Percentiles rank a stretch among this genome's conserved stretches.
Evolutionary conservation across 2,888 invertebrate genomes (phyloP).

Genomic region (Euzophera pinguis): DNA sequence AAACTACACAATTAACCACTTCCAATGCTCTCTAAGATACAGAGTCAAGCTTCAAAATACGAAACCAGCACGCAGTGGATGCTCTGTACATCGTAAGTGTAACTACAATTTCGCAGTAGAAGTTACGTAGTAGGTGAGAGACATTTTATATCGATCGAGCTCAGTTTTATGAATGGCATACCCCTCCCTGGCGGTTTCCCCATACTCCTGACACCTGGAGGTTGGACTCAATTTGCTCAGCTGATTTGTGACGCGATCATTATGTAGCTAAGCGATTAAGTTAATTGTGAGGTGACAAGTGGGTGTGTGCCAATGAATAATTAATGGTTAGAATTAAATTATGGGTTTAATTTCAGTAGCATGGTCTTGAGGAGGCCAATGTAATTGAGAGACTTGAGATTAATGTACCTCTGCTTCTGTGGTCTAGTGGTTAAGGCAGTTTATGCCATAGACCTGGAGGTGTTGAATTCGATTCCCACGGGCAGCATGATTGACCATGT

Average conservation of each 20-base stretch:
- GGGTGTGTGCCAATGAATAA: conserved; percentile 15
- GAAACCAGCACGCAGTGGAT: conserved; percentile 27
- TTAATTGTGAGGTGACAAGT: conserved; percentile 27
- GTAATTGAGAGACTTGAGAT: too few species aligned
- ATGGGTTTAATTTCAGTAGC: too few species aligned
- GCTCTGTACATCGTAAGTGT: conserved; percentile 21
- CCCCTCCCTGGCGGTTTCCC: conserved; percentile 21
- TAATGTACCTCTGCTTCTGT: too few species aligned
- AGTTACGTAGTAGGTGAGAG: conserved; percentile 39
- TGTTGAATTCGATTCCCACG: too few species aligned
- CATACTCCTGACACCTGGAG: conserved; percentile 24
- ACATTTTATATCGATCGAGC: conserved; percentile 64
- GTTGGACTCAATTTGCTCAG: conserved; percentile 45
- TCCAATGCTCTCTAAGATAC: conserved; percentile 33
- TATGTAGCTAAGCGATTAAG: conserved; percentile 37
- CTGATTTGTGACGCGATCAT: conserved; percentile 51
- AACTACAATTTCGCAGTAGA: conserved; percentile 23
- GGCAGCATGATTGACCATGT: too few species aligned
- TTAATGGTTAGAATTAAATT: neutral
- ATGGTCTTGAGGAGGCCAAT: too few species aligned
- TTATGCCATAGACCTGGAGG: too few species aligned
- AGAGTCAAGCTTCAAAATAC: conserved; percentile 14
- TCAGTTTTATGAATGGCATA: conserved; percentile 71
- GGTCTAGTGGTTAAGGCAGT: too few species aligned
- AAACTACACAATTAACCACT: too few species aligned